Conservation (phyloP, 2,888 invertebrate genomes). For the Acrobasis suavella region DNA sequence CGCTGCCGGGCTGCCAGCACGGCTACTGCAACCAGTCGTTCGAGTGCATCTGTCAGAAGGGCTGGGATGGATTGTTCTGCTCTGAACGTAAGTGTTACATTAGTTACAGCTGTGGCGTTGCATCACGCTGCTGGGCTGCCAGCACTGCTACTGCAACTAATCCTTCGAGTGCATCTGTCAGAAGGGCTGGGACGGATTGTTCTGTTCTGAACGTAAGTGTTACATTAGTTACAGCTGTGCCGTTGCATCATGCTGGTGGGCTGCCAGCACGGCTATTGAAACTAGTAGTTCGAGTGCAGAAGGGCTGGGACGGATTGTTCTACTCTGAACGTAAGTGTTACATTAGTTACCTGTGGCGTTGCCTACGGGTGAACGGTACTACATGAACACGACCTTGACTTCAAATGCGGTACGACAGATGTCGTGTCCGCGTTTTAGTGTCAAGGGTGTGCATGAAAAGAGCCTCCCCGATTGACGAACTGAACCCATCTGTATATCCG, state of each 20-base stretch:
- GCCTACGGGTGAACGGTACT: too few relatives aligned
- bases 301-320: too few relatives aligned
- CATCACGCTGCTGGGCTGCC: slow-evolving; percentile 92
- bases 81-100: slow-evolving; percentile 87
- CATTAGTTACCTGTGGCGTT: slow-evolving; percentile 45
- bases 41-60: slow-evolving; percentile 92
- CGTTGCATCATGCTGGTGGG: slow-evolving; percentile 91
- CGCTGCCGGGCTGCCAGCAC: slow-evolving; percentile 93
- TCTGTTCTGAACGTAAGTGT: slow-evolving; percentile 92
- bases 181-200: slow-evolving; percentile 93
- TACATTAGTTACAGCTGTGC: too few relatives aligned
- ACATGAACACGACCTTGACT: too few relatives aligned
- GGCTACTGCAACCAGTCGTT: slow-evolving; percentile 93
- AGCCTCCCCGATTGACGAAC: too few relatives aligned
- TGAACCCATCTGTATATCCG: too few relatives aligned
- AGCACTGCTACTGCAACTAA: slow-evolving; percentile 92
- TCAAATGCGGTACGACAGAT: too few relatives aligned
- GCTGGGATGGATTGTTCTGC: slow-evolving; percentile 95
- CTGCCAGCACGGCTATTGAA: slow-evolving; percentile 93
- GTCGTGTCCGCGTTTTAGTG: too few relatives aligned
- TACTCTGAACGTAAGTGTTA: slow-evolving; percentile 91
- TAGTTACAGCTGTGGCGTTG: slow-evolving; percentile 61
- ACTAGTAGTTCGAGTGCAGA: slow-evolving; percentile 92
- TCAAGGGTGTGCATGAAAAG: too few relatives aligned
- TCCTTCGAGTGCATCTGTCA: slow-evolving; percentile 94